These are phyloP conservation scores for Antigone vipio DNA, from an alignment of 2,113 vertebrate genomes.

Conservation along the genomic window DNA sequence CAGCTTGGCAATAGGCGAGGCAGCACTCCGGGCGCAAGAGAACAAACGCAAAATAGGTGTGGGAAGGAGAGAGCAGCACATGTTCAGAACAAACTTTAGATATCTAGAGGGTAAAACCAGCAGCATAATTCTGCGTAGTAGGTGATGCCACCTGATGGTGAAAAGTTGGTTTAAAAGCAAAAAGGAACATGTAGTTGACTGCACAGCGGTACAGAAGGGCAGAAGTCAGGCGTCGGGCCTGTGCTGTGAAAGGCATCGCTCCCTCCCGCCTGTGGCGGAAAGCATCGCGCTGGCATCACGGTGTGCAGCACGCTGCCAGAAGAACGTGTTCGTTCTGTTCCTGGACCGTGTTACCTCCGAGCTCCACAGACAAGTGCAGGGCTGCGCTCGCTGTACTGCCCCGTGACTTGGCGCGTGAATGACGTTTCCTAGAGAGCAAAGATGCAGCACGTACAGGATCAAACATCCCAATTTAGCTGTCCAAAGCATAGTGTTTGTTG, in stretches of 20 bases:
- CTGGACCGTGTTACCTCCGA: fast-evolving
- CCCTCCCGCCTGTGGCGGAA: neutral
- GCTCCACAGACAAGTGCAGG: neutral
- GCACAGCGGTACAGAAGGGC: neutral
- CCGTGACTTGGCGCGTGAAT: neutral
- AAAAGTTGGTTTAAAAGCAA: neutral
- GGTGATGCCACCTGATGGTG: neutral
- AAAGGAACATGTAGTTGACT: neutral
- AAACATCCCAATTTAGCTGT: neutral
- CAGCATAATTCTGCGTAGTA: neutral
- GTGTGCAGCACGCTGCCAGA: too few species aligned
- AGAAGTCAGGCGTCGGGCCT: neutral
- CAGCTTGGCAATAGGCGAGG: fast-evolving
- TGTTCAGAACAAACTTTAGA: neutral
- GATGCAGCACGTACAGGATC: too few species aligned
- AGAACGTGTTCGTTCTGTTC: neutral
- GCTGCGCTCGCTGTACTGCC: neutral
- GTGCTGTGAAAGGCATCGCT: neutral
- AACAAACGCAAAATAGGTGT: neutral
- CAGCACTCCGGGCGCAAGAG: too few species aligned
- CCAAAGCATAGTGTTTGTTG: neutral
- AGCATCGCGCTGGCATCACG: fast-evolving
- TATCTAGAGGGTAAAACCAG: neutral
- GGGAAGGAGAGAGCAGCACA: neutral
- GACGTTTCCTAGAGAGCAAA: neutral